Conservation (phyloP, 2,113 vertebrate genomes). For the Bubo blakistoni region DNA sequence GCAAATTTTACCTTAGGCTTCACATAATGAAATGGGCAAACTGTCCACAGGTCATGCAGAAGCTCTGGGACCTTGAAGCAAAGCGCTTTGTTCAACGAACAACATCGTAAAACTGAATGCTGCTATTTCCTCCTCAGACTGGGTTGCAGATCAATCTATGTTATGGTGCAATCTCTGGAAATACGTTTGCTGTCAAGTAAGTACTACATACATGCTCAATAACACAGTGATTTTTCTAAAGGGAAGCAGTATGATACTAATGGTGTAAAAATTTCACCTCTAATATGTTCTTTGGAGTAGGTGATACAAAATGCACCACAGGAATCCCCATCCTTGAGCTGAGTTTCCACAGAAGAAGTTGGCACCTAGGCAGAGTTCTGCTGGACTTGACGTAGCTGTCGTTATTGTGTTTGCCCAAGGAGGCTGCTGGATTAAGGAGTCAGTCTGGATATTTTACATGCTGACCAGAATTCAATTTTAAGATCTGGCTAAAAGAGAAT, state of each 20-base stretch:
- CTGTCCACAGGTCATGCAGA: background rate
- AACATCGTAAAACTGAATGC: background rate
- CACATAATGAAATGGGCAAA: background rate
- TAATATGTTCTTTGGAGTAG: background rate
- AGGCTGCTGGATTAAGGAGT: background rate
- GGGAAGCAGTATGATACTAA: background rate
- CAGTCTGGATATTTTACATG: background rate
- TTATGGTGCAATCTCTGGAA: background rate
- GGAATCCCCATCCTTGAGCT: background rate
- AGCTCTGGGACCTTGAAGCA: background rate
- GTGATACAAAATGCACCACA: background rate
- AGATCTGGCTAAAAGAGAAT: background rate
- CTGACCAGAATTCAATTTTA: background rate
- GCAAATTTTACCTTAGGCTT: background rate
- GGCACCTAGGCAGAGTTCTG: background rate
- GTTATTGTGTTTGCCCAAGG: background rate
- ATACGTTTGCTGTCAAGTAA: background rate
- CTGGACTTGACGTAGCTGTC: background rate
- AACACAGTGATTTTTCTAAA: background rate
- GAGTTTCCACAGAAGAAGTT: background rate
- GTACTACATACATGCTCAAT: background rate
- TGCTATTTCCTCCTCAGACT: background rate
- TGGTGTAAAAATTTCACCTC: background rate
- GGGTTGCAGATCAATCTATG: rapidly evolving
- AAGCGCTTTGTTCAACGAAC: background rate